Evolutionary conservation across 2,888 invertebrate species (phyloP).

Genomic region (Morpho helenor): DNA sequence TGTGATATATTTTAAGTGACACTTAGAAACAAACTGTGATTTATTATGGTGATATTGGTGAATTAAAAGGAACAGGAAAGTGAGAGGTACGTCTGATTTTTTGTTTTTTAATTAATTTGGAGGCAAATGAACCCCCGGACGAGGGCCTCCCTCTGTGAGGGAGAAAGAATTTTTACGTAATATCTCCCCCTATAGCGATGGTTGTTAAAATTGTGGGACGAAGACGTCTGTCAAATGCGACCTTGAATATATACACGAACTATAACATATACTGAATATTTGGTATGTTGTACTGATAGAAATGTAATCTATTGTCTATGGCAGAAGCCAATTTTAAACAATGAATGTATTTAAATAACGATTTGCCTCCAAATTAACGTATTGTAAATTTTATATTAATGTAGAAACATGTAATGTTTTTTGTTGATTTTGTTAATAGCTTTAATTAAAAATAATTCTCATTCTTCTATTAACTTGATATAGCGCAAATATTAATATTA

Average conservation of each 20-base stretch:
- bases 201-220: conserved; percentile 47
- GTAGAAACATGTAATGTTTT: too few species aligned
- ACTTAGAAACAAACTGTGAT: conserved; percentile 77
- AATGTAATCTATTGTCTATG: conserved; percentile 19
- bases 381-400: neutral
- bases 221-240: conserved; percentile 63
- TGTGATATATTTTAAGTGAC: conserved; percentile 76
- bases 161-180: conserved; percentile 57
- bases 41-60: conserved; percentile 75
- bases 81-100: conserved; percentile 58
- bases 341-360: too few species aligned
- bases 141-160: conserved; percentile 35
- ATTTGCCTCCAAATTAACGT: conserved; percentile 14
- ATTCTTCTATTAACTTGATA: too few species aligned
- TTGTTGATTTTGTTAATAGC: too few species aligned
- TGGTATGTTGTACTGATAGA: conserved; percentile 36
- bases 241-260: conserved; percentile 66
- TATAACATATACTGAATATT: conserved; percentile 70
- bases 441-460: too few species aligned
- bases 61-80: conserved; percentile 60
- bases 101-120: conserved; percentile 38
- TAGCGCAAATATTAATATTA: too few species aligned
- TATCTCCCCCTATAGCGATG: conserved; percentile 46
- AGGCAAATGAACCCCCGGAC: conserved; percentile 32
- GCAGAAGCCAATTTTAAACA: neutral